Percentiles rank a stretch among this genome's conserved stretches.
Evolutionary conservation across 2,797 vertebrate species (phyloP).

Genomic region (Trematomus bernacchii): DNA sequence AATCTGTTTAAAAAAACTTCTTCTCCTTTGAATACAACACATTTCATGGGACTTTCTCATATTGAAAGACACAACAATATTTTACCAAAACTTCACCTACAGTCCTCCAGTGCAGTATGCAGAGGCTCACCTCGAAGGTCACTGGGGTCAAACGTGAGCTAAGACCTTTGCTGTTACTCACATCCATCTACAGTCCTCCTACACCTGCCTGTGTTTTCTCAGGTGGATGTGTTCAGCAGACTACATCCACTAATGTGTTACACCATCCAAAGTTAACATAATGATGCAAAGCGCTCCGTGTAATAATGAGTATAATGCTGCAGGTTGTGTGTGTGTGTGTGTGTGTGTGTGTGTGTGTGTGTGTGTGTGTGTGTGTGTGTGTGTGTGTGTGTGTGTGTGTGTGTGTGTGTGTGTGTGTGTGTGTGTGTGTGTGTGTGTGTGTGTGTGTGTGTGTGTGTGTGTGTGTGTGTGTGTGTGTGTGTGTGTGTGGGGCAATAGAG

Average conservation of each 20-base stretch:
- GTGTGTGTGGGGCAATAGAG: no score
- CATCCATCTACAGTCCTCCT: conserved; percentile 24
- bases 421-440: no score
- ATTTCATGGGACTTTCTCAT: background rate
- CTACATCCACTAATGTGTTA: conserved; percentile 33
- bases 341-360: conserved; percentile 35
- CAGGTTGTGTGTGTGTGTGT: conserved; percentile 23
- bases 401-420: no score
- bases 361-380: no score
- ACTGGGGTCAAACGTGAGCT: conserved; percentile 31
- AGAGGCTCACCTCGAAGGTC: conserved; percentile 24
- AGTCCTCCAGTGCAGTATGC: background rate
- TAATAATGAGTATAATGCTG: conserved; percentile 9
- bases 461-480: no score
- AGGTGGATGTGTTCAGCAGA: no score
- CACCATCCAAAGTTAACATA: conserved; percentile 33
- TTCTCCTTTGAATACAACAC: background rate
- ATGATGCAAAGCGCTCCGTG: conserved; percentile 38
- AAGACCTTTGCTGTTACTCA: conserved; percentile 15
- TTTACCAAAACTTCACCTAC: conserved; percentile 1
- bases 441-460: no score
- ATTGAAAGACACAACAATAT: background rate
- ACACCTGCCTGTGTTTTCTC: conserved; percentile 29
- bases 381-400: conserved; percentile 25
- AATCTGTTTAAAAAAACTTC: background rate